phyloP scores from a whole-genome alignment of 2,888 invertebrate genomes.

The Blomia tropicalis region DNA sequence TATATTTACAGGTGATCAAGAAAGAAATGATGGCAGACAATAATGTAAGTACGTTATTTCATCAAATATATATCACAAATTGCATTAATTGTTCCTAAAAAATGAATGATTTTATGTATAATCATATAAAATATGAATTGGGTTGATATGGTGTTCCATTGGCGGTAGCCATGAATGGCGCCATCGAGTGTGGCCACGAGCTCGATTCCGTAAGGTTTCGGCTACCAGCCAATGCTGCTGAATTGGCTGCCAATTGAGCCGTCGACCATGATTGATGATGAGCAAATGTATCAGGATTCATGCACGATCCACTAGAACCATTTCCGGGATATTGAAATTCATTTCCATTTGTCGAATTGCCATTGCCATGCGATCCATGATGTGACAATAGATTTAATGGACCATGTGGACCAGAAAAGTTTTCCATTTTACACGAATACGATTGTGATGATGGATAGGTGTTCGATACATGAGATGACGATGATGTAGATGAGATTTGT shows the following conservation, averaged over 20 bases:
- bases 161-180: background rate
- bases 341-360: background rate
- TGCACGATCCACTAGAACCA: background rate
- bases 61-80: too few relatives aligned
- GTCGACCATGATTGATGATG: background rate
- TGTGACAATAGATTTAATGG: background rate
- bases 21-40: too few relatives aligned
- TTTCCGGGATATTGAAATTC: background rate
- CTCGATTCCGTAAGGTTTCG: background rate
- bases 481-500: background rate
- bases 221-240: background rate
- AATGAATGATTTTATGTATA: too few relatives aligned
- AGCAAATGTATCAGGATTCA: background rate
- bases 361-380: background rate
- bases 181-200: background rate
- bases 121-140: background rate
- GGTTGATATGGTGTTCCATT: background rate
- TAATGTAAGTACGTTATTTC: too few relatives aligned
- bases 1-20: too few relatives aligned
- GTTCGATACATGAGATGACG: background rate
- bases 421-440: background rate
- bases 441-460: background rate
- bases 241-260: background rate
- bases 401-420: background rate
- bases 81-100: too few relatives aligned